Evolutionary conservation across 2,888 invertebrate genomes (phyloP).

Genomic region (Mesoligia furuncula): DNA sequence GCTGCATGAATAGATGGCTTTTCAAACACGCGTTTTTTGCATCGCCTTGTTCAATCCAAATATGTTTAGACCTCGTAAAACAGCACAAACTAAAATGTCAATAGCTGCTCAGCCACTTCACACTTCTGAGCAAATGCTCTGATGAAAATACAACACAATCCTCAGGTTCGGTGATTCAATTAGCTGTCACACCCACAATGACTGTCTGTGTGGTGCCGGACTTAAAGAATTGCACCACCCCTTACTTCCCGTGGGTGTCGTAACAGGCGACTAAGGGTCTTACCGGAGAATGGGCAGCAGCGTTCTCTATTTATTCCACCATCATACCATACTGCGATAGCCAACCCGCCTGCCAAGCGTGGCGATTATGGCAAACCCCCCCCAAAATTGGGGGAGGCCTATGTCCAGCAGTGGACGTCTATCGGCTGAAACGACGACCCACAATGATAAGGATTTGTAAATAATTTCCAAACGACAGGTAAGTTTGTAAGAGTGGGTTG

Average conservation of each 20-base stretch:
- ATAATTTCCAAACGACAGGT: slow-evolving; percentile 55
- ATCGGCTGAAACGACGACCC: too few relatives aligned
- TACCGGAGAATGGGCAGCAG: too few relatives aligned
- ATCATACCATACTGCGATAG: too few relatives aligned
- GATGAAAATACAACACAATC: slow-evolving; percentile 11
- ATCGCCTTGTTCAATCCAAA: slow-evolving; percentile 23
- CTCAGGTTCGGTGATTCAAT: slow-evolving; percentile 40
- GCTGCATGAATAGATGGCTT: slow-evolving; percentile 20
- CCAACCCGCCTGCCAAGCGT: too few relatives aligned
- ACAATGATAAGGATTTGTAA: slow-evolving; percentile 51
- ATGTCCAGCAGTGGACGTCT: too few relatives aligned
- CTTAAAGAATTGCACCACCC: too few relatives aligned
- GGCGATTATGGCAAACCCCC: too few relatives aligned
- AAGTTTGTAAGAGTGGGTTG: slow-evolving; percentile 51
- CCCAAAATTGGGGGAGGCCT: too few relatives aligned
- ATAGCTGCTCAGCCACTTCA: slow-evolving; percentile 30
- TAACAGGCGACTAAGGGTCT: too few relatives aligned
- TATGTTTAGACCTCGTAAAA: slow-evolving; percentile 14
- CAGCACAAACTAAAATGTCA: slow-evolving; percentile 24
- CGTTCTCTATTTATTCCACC: too few relatives aligned
- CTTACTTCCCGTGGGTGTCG: too few relatives aligned
- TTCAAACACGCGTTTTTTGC: slow-evolving; percentile 17
- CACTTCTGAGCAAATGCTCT: slow-evolving; percentile 20
- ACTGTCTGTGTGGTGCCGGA: too few relatives aligned
- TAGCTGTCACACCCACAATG: slow-evolving; percentile 48